These are phyloP conservation scores for Gobio occitaniae DNA, from an alignment of 2,797 vertebrate genomes.

Conservation along the genomic window DNA sequence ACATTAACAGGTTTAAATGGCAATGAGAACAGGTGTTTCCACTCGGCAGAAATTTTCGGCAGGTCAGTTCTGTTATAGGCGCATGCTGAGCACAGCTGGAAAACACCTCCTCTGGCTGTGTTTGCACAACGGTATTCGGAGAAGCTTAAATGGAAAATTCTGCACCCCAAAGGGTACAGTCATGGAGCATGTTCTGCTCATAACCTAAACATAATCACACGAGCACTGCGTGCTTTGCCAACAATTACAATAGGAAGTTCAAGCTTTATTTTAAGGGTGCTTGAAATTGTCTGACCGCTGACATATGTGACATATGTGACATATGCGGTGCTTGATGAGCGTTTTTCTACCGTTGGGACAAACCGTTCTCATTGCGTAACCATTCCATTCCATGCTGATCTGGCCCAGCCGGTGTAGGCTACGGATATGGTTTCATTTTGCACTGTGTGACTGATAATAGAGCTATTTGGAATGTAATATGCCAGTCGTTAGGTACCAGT, in stretches of 20 bases:
- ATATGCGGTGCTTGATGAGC: not conserved
- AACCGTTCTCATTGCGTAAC: not conserved
- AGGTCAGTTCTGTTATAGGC: not conserved
- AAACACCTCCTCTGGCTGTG: not conserved
- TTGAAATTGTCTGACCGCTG: conserved; percentile 1
- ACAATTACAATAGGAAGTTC: not conserved
- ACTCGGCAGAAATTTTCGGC: not conserved
- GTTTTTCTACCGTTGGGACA: not conserved
- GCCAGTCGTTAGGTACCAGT: too few species aligned
- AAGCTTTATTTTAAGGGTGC: not conserved
- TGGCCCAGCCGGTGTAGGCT: too few species aligned
- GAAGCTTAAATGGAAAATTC: conserved; percentile 38
- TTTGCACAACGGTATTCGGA: not conserved
- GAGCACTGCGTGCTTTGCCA: not conserved
- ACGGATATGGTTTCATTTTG: too few species aligned
- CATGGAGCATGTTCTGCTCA: not conserved
- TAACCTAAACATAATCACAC: not conserved
- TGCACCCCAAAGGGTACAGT: conserved; percentile 11
- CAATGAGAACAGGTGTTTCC: not conserved
- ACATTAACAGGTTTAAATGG: not conserved
- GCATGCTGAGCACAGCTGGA: not conserved
- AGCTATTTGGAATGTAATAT: too few species aligned
- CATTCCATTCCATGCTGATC: too few species aligned
- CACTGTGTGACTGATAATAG: too few species aligned
- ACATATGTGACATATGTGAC: not conserved